These are phyloP conservation scores for Trichogramma evanescens DNA, from an alignment of 2,888 invertebrate genomes.

Conservation along the genomic window DNA sequence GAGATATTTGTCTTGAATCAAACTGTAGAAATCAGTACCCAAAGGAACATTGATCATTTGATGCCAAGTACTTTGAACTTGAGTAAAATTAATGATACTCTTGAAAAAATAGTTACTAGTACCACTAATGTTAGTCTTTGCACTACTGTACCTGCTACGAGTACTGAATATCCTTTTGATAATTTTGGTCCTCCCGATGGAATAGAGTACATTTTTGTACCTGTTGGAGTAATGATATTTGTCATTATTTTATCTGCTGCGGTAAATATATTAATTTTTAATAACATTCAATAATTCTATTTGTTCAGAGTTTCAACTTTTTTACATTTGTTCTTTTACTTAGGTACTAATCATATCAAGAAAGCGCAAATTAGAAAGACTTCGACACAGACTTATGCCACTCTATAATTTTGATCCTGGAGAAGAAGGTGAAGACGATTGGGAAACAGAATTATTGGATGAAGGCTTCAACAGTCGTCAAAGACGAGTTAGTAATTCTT, in stretches of 20 bases:
- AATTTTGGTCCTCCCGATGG: conserved; percentile 44
- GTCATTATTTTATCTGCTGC: conserved; percentile 43
- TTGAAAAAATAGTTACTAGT: conserved; percentile 20
- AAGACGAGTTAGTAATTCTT: conserved; percentile 38
- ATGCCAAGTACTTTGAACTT: background rate
- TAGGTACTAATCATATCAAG: conserved; percentile 52
- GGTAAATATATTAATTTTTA: conserved; percentile 27
- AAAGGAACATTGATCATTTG: too few relatives aligned
- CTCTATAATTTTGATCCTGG: conserved; percentile 63
- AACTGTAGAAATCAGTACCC: too few relatives aligned
- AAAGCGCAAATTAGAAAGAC: conserved; percentile 52
- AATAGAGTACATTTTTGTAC: conserved; percentile 45
- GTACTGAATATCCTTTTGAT: conserved; percentile 37
- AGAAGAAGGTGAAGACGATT: conserved; percentile 61
- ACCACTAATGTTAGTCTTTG: conserved; percentile 14
- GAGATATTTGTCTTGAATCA: too few relatives aligned
- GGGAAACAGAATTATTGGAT: conserved; percentile 58
- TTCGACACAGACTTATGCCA: conserved; percentile 60
- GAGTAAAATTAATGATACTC: conserved; percentile 1
- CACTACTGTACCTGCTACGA: conserved; percentile 30
- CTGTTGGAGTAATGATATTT: conserved; percentile 43
- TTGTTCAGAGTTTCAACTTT: background rate
- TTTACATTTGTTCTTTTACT: background rate
- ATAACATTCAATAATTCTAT: background rate
- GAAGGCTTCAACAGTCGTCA: conserved; percentile 40